These are phyloP conservation scores for Clarias laeviceps DNA, from an alignment of 2,797 vertebrate species.

Conservation along the genomic window DNA sequence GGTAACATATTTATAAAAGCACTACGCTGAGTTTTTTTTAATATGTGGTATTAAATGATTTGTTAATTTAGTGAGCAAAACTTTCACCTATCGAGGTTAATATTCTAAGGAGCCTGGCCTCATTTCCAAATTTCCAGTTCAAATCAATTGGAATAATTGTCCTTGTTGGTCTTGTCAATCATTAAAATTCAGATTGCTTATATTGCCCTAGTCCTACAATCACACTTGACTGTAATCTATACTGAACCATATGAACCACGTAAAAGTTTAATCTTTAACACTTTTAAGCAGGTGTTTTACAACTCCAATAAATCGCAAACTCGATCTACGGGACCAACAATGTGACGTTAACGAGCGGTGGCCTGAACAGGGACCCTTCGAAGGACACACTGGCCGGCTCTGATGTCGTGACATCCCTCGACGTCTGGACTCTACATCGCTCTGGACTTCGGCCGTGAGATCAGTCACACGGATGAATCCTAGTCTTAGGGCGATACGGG, in stretches of 20 bases:
- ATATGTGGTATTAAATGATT: not conserved
- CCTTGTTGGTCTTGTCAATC: not conserved
- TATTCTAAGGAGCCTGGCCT: not conserved
- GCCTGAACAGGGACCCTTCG: not conserved
- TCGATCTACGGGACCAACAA: not conserved
- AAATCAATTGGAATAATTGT: not conserved
- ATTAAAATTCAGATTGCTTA: not conserved
- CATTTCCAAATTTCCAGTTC: not conserved
- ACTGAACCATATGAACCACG: not conserved
- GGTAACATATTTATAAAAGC: not conserved
- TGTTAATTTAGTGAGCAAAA: not conserved
- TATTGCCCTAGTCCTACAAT: not conserved
- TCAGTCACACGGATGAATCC: not conserved
- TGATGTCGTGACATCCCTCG: slow-evolving; percentile 12
- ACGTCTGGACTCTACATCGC: not conserved
- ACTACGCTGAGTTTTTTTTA: not conserved
- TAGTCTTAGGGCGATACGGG: not conserved
- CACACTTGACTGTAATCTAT: not conserved
- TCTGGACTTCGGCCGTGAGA: slow-evolving; percentile 17
- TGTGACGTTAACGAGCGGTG: not conserved
- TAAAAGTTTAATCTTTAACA: not conserved
- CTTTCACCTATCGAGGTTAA: not conserved
- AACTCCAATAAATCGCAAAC: not conserved
- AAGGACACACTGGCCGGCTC: not conserved
- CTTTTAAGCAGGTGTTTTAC: not conserved